Conservation (phyloP, 2,888 invertebrate species). For the Papilio demoleus region DNA sequence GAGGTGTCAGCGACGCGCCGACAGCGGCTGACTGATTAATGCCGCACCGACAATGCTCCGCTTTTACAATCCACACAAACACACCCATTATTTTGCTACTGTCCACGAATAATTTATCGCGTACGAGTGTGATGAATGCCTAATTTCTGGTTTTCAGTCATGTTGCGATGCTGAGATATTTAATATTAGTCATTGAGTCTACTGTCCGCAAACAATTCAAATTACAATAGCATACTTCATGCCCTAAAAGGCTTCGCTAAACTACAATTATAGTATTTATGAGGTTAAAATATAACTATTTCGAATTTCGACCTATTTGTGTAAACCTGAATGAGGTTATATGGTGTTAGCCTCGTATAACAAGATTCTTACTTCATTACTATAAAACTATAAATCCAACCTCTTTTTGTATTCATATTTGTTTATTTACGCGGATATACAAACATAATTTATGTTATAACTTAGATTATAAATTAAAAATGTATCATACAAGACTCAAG, state of each 20-base stretch:
- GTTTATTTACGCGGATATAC: background rate
- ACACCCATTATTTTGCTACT: conserved; percentile 37
- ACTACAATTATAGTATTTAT: no score
- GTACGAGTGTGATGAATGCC: conserved; percentile 36
- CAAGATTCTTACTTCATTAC: background rate
- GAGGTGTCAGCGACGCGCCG: conserved; percentile 43
- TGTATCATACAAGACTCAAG: background rate
- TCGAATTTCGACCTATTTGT: no score
- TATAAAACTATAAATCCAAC: background rate
- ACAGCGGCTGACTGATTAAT: conserved; percentile 45
- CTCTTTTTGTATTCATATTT: background rate
- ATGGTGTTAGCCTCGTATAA: no score
- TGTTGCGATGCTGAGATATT: conserved; percentile 19
- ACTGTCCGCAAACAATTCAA: background rate
- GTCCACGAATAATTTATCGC: conserved; percentile 38
- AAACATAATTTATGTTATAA: background rate
- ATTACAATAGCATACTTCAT: background rate
- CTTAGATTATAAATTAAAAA: conserved; percentile 28
- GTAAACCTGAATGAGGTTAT: no score
- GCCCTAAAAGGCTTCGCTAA: no score
- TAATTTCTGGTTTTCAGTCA: conserved; percentile 32
- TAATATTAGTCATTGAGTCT: background rate
- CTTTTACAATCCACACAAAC: conserved; percentile 40
- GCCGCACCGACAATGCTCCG: conserved; percentile 32
- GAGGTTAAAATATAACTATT: no score